Conservation (phyloP, 1,140 invertebrate genomes). For the Drosophila sproati region DNA sequence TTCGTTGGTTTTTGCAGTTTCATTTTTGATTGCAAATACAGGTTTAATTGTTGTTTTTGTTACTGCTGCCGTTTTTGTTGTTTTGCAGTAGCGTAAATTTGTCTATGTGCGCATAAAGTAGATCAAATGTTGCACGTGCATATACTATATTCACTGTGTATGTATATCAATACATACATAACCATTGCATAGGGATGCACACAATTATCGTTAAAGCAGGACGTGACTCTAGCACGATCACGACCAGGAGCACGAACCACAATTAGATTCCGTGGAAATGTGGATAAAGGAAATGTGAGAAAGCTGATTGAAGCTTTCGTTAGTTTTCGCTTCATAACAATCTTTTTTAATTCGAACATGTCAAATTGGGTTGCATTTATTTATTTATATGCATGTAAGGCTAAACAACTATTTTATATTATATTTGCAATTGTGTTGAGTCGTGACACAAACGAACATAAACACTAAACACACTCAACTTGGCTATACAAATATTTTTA, state of each 20-base stretch:
- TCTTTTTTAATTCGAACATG: too few relatives aligned
- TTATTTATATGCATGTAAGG: too few relatives aligned
- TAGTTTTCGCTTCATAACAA: too few relatives aligned
- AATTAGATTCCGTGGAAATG: not conserved
- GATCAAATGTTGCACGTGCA: not conserved
- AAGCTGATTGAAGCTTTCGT: too few relatives aligned
- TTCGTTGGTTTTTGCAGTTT: slow-evolving; percentile 16
- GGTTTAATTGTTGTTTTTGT: slow-evolving; percentile 16
- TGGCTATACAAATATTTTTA: not conserved
- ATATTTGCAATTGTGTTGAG: too few relatives aligned
- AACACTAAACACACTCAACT: not conserved
- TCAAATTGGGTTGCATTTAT: too few relatives aligned
- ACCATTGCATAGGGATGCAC: not conserved
- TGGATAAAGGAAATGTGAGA: too few relatives aligned
- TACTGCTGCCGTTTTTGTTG: not conserved
- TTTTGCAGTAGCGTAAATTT: slow-evolving; percentile 37
- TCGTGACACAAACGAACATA: not conserved
- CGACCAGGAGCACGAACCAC: not conserved
- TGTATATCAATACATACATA: not conserved
- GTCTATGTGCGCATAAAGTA: slow-evolving; percentile 17
- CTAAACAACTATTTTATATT: too few relatives aligned
- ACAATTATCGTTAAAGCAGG: not conserved
- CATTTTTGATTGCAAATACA: slow-evolving; percentile 48
- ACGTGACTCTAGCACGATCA: not conserved
- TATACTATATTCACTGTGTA: not conserved